These are phyloP conservation scores for Lasioglossum morio DNA, from an alignment of 2,888 invertebrate genomes.

Conservation along the genomic window DNA sequence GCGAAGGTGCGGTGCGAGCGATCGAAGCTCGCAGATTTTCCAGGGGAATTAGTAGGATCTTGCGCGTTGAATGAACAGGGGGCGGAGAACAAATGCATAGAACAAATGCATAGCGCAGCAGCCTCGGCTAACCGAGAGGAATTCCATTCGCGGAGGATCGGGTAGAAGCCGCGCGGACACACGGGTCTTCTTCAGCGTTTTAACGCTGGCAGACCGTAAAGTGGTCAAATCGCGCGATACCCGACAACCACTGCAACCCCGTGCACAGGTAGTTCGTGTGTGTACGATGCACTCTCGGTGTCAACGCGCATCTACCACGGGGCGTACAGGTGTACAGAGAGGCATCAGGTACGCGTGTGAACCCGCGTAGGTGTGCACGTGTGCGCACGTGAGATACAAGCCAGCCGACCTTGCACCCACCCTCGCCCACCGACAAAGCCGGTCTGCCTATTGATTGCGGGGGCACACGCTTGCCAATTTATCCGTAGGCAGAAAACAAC, in stretches of 20 bases:
- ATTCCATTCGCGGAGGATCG: slow-evolving; percentile 4
- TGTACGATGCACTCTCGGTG: neutral
- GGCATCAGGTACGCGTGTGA: neutral
- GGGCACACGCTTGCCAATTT: slow-evolving; percentile 76
- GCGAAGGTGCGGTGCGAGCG: too few relatives aligned
- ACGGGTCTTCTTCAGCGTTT: slow-evolving; percentile 17
- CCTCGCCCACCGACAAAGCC: slow-evolving; percentile 66
- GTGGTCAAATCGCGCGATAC: slow-evolving; percentile 30
- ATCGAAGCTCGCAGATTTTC: neutral
- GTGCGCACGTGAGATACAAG: slow-evolving; percentile 53
- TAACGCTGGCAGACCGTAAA: slow-evolving; percentile 4
- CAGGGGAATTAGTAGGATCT: neutral
- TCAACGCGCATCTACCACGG: slow-evolving; percentile 9
- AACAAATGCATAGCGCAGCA: slow-evolving; percentile 2
- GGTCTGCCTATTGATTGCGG: slow-evolving; percentile 73
- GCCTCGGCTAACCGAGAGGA: slow-evolving; percentile 20
- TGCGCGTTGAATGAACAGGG: neutral
- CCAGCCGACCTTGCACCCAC: slow-evolving; percentile 67
- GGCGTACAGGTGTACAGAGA: slow-evolving; percentile 9
- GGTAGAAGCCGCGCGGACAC: slow-evolving; percentile 7
- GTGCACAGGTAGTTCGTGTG: neutral
- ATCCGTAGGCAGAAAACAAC: slow-evolving; percentile 74
- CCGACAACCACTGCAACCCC: neutral
- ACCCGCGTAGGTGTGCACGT: slow-evolving; percentile 39
- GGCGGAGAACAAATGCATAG: too few relatives aligned